phyloP scores from a whole-genome alignment of 2,888 invertebrate species.

The Papilio protenor region DNA sequence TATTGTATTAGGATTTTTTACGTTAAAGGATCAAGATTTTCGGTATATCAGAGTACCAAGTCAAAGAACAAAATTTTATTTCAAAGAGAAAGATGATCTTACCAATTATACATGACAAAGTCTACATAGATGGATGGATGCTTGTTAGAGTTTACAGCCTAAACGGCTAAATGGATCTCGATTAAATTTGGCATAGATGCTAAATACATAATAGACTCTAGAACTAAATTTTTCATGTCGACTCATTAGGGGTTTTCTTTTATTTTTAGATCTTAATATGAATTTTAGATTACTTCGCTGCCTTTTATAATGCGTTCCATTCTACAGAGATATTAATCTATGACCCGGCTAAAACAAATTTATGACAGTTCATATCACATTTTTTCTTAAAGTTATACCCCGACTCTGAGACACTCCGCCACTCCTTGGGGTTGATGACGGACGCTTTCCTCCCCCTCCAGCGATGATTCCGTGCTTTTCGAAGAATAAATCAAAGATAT shows the following conservation, averaged over 20 bases:
- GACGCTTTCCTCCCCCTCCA: slow-evolving; percentile 47
- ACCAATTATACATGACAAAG: too few relatives aligned
- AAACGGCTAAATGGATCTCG: too few relatives aligned
- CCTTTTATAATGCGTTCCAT: too few relatives aligned
- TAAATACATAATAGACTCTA: too few relatives aligned
- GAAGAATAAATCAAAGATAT: slow-evolving; percentile 50
- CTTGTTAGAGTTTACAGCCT: too few relatives aligned
- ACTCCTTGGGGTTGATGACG: slow-evolving; percentile 9
- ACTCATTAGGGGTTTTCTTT: too few relatives aligned
- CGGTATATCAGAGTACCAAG: background rate
- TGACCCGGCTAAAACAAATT: background rate
- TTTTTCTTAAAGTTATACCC: background rate
- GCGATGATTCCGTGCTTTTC: slow-evolving; percentile 51
- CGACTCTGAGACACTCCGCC: background rate
- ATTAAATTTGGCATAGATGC: too few relatives aligned
- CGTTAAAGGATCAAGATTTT: slow-evolving; percentile 1
- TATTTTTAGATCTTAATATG: too few relatives aligned
- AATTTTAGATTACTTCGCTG: too few relatives aligned
- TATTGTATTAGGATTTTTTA: slow-evolving; percentile 2
- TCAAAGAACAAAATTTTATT: background rate
- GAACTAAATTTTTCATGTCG: too few relatives aligned
- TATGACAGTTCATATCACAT: background rate
- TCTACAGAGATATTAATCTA: background rate
- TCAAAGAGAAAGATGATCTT: background rate
- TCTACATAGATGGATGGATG: too few relatives aligned